Evolutionary conservation across 2,797 vertebrate genomes (phyloP).

Genomic region (Sebastes hubbsi): DNA sequence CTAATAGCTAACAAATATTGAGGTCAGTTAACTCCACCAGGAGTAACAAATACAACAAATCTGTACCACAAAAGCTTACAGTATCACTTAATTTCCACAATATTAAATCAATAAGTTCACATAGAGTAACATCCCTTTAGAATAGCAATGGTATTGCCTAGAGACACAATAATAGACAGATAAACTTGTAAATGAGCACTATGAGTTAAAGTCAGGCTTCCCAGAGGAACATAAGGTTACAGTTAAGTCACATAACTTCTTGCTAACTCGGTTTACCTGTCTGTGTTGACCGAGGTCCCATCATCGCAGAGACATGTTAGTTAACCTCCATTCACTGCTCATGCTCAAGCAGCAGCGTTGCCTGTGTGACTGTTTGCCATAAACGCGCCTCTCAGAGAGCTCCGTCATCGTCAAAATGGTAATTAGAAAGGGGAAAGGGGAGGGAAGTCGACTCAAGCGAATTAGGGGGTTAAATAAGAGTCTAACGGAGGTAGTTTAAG

Average conservation of each 20-base stretch:
- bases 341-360: neutral
- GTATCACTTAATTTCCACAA: neutral
- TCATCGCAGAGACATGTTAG: slow-evolving; percentile 65
- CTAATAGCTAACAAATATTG: neutral
- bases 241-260: neutral
- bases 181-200: neutral
- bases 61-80: neutral
- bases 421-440: neutral
- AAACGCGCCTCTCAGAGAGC: slow-evolving; percentile 18
- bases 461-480: neutral
- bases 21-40: neutral
- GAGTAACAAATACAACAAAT: neutral
- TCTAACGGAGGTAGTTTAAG: neutral
- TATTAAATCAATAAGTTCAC: neutral
- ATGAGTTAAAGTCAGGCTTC: neutral
- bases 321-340: slow-evolving; percentile 40
- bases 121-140: neutral
- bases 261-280: slow-evolving; percentile 60
- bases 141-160: neutral
- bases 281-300: slow-evolving; percentile 64
- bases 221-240: neutral
- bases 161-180: neutral
- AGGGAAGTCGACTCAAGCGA: neutral
- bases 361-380: slow-evolving; percentile 32
- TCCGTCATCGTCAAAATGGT: slow-evolving; percentile 39